Evolutionary conservation across 1,140 invertebrate species (phyloP).

Genomic region (Cydia pomonella): DNA sequence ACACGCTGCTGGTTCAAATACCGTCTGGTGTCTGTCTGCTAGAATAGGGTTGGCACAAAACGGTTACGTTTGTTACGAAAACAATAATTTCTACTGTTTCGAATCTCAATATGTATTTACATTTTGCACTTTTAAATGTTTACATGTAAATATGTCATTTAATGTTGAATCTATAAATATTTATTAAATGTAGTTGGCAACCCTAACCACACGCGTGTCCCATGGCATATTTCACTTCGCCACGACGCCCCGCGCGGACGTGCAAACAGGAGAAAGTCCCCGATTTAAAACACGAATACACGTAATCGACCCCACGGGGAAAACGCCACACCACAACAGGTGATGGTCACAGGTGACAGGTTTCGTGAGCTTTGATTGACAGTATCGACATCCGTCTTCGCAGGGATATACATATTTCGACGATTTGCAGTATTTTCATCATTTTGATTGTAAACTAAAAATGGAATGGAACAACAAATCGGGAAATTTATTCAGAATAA

Average conservation of each 20-base stretch:
- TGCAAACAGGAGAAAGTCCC: constrained; percentile 8
- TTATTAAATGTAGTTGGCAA: neutral
- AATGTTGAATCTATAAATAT: neutral
- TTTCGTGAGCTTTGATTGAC: neutral
- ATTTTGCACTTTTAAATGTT: neutral
- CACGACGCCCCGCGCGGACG: neutral
- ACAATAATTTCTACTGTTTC: neutral
- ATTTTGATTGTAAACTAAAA: too few relatives aligned
- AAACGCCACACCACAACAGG: neutral
- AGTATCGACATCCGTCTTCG: neutral
- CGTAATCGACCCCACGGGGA: constrained; percentile 3
- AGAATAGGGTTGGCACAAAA: neutral
- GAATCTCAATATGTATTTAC: neutral
- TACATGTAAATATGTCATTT: neutral
- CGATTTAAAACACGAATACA: constrained; percentile 10
- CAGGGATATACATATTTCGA: too few relatives aligned
- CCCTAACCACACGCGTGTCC: neutral
- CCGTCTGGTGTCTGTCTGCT: constrained; percentile 19
- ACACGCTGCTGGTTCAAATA: neutral
- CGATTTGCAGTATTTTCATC: too few relatives aligned
- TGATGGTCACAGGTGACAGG: neutral
- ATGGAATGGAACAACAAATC: too few relatives aligned
- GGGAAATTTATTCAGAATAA: too few relatives aligned
- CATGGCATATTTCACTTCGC: constrained; percentile 21
- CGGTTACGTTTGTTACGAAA: neutral